A percentile compares a stretch with the other conserved stretches of the same genome.
Conservation (phyloP, 2,888 invertebrate species). For the Cenopis cana region DNA sequence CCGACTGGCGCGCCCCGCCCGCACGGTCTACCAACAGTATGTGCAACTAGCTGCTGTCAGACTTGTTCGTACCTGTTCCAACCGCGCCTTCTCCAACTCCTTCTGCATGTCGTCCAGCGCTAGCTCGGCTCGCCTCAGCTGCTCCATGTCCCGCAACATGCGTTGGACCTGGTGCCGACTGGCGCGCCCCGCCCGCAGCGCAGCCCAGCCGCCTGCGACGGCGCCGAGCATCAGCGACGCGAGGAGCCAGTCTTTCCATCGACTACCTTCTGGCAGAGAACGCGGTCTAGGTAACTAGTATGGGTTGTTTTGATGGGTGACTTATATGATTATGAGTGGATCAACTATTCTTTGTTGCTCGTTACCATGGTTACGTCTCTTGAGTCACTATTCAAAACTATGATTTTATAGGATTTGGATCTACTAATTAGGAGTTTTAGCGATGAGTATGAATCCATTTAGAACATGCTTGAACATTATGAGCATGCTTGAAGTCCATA, state of each 20-base stretch:
- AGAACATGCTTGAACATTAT: no score
- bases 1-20: slow-evolving; percentile 56
- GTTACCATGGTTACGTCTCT: no score
- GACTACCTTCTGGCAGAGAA: slow-evolving; percentile 87
- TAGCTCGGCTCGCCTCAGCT: slow-evolving; percentile 94
- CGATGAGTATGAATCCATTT: no score
- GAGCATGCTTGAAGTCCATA: no score
- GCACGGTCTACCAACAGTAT: no score
- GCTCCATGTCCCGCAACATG: slow-evolving; percentile 98
- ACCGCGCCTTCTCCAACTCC: slow-evolving; percentile 92
- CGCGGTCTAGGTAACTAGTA: slow-evolving; percentile 39
- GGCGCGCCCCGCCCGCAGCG: slow-evolving; percentile 94
- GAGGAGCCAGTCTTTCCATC: slow-evolving; percentile 95
- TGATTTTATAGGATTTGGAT: no score
- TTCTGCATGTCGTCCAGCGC: slow-evolving; percentile 94
- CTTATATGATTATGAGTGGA: no score
- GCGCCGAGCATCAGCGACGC: slow-evolving; percentile 93
- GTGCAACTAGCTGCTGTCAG: background rate
- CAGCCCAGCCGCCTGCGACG: slow-evolving; percentile 95
- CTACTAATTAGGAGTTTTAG: no score
- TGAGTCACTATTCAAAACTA: no score
- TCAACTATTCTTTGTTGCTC: no score
- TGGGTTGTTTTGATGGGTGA: slow-evolving; percentile 11
- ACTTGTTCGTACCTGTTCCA: slow-evolving; percentile 85
- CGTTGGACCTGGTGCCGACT: slow-evolving; percentile 94